Conservation (phyloP, 2,113 vertebrate species). For the Irena cyanogastra region DNA sequence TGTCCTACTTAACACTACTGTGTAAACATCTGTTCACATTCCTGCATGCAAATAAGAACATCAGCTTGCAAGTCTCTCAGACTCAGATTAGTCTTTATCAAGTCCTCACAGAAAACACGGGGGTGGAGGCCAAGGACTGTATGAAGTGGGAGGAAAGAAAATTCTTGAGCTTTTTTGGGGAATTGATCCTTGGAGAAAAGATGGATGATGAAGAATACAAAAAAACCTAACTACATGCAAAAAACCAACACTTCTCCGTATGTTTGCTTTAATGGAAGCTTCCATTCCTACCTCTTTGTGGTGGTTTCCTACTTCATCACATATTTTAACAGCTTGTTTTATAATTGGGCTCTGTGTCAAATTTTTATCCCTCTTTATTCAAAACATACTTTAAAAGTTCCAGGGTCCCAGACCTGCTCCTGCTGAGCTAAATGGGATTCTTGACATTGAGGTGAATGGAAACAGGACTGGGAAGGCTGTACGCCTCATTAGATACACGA, state of each 20-base stretch:
- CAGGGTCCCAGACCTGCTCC: background rate
- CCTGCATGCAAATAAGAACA: slow-evolving; percentile 54
- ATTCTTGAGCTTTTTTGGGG: background rate
- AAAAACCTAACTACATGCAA: background rate
- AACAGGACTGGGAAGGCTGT: background rate
- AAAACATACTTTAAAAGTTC: background rate
- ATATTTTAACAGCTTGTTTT: slow-evolving; percentile 14
- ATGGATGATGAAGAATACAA: background rate
- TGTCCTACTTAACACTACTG: slow-evolving; percentile 56
- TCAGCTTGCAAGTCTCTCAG: slow-evolving; percentile 46
- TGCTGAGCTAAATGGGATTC: slow-evolving; percentile 8
- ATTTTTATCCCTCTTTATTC: background rate
- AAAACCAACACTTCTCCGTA: background rate
- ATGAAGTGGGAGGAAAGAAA: background rate
- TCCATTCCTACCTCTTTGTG: background rate
- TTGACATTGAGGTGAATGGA: slow-evolving; percentile 37
- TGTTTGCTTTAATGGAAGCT: background rate
- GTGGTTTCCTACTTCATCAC: background rate
- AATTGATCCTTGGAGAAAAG: background rate
- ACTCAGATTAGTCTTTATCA: slow-evolving; percentile 41
- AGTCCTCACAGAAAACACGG: background rate
- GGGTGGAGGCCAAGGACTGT: background rate
- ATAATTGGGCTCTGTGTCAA: background rate
- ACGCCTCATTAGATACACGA: slow-evolving; percentile 24
- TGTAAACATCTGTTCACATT: slow-evolving; percentile 69